These are phyloP conservation scores for Orius insidiosus DNA, from an alignment of 1,140 invertebrate genomes.

Conservation along the genomic window DNA sequence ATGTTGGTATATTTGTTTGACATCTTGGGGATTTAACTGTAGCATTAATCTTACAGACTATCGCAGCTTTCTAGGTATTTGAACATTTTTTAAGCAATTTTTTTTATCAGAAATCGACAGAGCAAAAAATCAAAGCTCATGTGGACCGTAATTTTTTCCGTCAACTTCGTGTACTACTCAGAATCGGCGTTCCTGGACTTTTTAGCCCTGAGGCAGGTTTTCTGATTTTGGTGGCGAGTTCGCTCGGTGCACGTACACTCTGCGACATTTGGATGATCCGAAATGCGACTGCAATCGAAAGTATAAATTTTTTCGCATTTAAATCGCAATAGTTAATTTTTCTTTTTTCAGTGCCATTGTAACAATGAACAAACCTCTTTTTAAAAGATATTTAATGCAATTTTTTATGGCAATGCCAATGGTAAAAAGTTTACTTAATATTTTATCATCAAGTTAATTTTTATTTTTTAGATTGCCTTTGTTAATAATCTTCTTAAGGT, in stretches of 20 bases:
- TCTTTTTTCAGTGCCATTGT: constrained; percentile 69
- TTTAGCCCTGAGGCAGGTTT: constrained; percentile 59
- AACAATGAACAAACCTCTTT: constrained; percentile 58
- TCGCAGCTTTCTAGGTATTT: too few species aligned
- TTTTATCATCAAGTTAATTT: constrained; percentile 7
- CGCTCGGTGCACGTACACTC: constrained; percentile 70
- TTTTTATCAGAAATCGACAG: not conserved
- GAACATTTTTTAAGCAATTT: too few species aligned
- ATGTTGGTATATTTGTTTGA: too few species aligned
- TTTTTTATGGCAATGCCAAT: constrained; percentile 68
- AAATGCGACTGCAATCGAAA: constrained; percentile 82
- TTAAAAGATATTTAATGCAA: constrained; percentile 53
- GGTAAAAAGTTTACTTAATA: constrained; percentile 31
- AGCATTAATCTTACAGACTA: too few species aligned
- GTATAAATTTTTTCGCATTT: constrained; percentile 35
- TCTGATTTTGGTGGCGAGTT: constrained; percentile 58
- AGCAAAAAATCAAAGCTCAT: constrained; percentile 48
- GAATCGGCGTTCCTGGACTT: constrained; percentile 67
- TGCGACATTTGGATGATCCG: constrained; percentile 97
- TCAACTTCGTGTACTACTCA: constrained; percentile 56
- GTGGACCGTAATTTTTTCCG: constrained; percentile 70
- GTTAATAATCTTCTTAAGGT: constrained; percentile 83
- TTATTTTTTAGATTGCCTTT: constrained; percentile 52
- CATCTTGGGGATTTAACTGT: too few species aligned
- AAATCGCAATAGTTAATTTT: too few species aligned